A percentile compares a stretch with the other conserved stretches of the same genome.
Conservation (phyloP, 2,113 vertebrate genomes). For the Andinoacara biseriatus region DNA sequence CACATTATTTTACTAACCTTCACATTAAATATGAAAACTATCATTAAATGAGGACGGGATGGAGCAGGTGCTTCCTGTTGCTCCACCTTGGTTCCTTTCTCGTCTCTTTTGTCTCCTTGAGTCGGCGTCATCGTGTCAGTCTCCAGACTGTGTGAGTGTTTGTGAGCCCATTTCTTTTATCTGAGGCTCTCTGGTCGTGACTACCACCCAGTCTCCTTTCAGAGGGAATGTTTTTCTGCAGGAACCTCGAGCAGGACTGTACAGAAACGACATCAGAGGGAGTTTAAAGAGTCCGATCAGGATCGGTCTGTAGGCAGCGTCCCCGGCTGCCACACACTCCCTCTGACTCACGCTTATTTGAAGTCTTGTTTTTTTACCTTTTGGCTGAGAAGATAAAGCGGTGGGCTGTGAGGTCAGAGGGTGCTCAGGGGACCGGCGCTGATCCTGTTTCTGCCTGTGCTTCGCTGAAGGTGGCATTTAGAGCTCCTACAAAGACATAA, state of each 20-base stretch:
- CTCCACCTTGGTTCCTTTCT: not conserved
- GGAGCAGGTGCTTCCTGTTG: not conserved
- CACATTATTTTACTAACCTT: not conserved
- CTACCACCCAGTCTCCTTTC: not conserved
- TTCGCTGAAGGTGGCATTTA: not conserved
- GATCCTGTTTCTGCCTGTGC: not conserved
- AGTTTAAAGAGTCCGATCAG: not conserved
- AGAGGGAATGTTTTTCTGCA: not conserved
- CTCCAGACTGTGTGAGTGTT: not conserved
- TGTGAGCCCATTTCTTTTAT: too few relatives aligned
- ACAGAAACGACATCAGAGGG: not conserved
- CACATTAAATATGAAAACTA: not conserved
- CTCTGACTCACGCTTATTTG: not conserved
- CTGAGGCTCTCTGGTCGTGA: not conserved
- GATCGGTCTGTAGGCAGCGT: rapidly evolving
- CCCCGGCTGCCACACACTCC: not conserved
- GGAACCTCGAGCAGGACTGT: not conserved
- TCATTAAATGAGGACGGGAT: rapidly evolving
- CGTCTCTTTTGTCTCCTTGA: not conserved
- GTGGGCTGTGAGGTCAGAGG: not conserved
- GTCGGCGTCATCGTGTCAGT: not conserved
- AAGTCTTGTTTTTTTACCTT: not conserved
- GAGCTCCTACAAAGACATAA: not conserved
- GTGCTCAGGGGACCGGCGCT: not conserved
- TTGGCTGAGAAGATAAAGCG: not conserved